Evolutionary conservation across 37 sponge, comb jelly and placozoan genomes (phyloP).

Genomic region (Ephydatia muelleri): DNA sequence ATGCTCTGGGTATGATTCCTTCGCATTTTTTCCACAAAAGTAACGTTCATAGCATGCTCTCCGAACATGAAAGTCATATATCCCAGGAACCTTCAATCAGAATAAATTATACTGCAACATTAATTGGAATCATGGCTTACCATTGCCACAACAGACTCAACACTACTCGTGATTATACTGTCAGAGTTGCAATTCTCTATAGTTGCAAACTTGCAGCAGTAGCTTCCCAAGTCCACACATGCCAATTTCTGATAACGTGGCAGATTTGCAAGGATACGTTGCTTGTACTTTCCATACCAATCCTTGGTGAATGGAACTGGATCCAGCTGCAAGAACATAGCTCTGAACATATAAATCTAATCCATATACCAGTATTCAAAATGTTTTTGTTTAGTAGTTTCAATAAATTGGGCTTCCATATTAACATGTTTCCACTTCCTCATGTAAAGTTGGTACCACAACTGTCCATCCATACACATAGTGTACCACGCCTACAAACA

Average conservation of each 20-base stretch:
- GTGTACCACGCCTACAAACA: constrained; percentile 13
- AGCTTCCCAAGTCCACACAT: constrained; percentile 29
- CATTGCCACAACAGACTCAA: constrained; percentile 20
- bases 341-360: no score
- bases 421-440: constrained; percentile 4
- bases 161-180: constrained; percentile 3
- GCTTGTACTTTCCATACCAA: constrained; percentile 40
- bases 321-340: constrained; percentile 12
- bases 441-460: constrained; percentile 18
- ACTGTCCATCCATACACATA: constrained; percentile 33
- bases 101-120: no score
- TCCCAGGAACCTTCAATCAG: constrained; percentile 21
- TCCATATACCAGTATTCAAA: no score
- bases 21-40: constrained; percentile 44
- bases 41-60: constrained; percentile 16
- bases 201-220: constrained; percentile 35
- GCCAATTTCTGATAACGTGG: neutral
- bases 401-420: constrained; percentile 4
- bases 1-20: constrained; percentile 4
- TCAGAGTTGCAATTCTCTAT: neutral
- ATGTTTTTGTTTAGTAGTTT: no score
- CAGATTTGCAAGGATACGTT: neutral
- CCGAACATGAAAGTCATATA: constrained; percentile 40
- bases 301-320: constrained; percentile 24
- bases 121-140: neutral